These are phyloP conservation scores for Nymphalis io DNA, from an alignment of 1,140 invertebrate species.

Conservation along the genomic window DNA sequence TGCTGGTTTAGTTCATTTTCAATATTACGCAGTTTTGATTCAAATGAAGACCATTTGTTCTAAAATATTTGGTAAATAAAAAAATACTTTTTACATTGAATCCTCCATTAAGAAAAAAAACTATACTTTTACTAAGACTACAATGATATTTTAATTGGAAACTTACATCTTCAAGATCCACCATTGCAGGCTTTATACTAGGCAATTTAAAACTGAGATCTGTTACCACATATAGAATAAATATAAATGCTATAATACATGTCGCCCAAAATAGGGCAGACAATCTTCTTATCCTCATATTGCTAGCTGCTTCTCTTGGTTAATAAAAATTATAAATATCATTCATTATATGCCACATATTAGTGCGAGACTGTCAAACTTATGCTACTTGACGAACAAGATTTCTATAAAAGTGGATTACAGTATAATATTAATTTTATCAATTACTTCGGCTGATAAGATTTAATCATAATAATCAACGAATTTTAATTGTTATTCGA, in stretches of 20 bases:
- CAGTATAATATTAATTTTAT: not conserved
- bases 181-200: constrained; percentile 64
- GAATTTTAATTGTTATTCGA: constrained; percentile 11
- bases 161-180: constrained; percentile 75
- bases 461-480: not conserved
- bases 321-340: not conserved
- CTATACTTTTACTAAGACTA: too few relatives aligned
- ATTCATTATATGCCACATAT: not conserved
- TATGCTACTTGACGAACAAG: not conserved
- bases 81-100: too few relatives aligned
- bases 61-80: constrained; percentile 50
- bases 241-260: constrained; percentile 71
- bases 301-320: constrained; percentile 29
- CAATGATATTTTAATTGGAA: not conserved
- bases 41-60: constrained; percentile 86
- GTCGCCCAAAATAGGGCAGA: constrained; percentile 74
- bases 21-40: constrained; percentile 83
- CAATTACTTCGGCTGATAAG: constrained; percentile 15
- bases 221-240: constrained; percentile 75
- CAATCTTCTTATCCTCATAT: constrained; percentile 72
- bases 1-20: constrained; percentile 84
- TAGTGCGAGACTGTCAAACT: not conserved
- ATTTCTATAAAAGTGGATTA: not conserved
- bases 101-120: too few relatives aligned
- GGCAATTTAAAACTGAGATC: constrained; percentile 74